Evolutionary conservation across 2,888 invertebrate species (phyloP), one percentile per base, ranked within the genome.

Genomic region (Clanis bilineata): DNA sequence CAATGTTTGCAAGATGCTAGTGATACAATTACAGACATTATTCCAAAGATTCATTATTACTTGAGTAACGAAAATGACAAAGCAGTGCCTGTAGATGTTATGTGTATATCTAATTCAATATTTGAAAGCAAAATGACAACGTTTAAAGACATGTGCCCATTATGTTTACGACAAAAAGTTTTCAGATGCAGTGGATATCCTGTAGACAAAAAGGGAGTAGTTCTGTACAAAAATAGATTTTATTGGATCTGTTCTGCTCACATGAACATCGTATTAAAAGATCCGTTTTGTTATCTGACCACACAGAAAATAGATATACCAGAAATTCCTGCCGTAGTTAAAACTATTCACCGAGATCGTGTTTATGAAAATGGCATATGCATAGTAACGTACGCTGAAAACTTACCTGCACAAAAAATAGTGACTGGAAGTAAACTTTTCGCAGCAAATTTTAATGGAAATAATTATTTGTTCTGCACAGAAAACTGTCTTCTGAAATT

Each of bases 231-330:
- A 63, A 79, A 90, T 32, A 72, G 80, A 56, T 94, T 92, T 76
- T 95, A 94, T 71, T 95, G 95, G 94, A 72, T 94, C 51, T 95
- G 95, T 69, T 57, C 76, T 0, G 78, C 88, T 22, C 95, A 95
- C 68, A 77, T 92, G 12, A 72, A 86, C 36, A 69, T 76, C 38
- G 94, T 94, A 63, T 64, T 92, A 21, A 72, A 80, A 28, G 63
- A 85, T 64, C 94, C 94, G 0, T 71, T 82, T 5, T 62, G 61
- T 15, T 92, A 86, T 73, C 76, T 94, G 18, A 43, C 66, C 64
- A 51, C 54, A 21, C 63, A 63, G 23, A 62, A 71, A 12, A 58
- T 85, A 18, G 56, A 63, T 36, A 76, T 94, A 32, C 94, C 95
- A 0, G 82, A 93, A 73, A 75, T 93, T 25, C 94, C 95, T 0